phyloP scores from a whole-genome alignment of 1,140 invertebrate genomes.

The Eueides isabella region DNA sequence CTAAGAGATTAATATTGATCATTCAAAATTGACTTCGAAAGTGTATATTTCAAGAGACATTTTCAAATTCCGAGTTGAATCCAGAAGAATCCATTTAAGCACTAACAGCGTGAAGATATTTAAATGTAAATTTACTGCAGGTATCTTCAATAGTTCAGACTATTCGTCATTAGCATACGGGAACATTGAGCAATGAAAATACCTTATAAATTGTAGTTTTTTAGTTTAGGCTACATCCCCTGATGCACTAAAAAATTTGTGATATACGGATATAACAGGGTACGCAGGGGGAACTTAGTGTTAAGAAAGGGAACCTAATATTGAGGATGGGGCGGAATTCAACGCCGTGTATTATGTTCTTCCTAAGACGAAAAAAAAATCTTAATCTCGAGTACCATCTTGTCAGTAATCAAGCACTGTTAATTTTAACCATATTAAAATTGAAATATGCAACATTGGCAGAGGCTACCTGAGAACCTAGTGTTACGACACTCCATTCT shows the following conservation, averaged over 20 bases:
- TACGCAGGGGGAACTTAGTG: neutral
- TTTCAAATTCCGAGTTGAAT: neutral
- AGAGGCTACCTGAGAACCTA: no score
- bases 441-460: no score
- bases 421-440: no score
- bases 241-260: no score
- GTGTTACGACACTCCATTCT: no score
- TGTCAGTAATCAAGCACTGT: no score
- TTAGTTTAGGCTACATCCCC: neutral
- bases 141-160: constrained; percentile 3
- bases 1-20: neutral
- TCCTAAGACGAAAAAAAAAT: no score
- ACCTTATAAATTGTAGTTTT: neutral
- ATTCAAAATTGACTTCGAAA: neutral
- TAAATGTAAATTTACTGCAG: constrained; percentile 13
- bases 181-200: neutral
- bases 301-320: neutral
- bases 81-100: neutral
- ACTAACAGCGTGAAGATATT: constrained; percentile 1
- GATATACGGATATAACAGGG: neutral
- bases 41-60: constrained; percentile 1
- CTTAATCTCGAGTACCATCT: no score
- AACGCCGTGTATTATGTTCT: no score
- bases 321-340: neutral
- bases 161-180: neutral